Evolutionary conservation across 2,113 vertebrate genomes (phyloP), one percentile per base, ranked within the genome.

Genomic region (Carassius carassius): DNA sequence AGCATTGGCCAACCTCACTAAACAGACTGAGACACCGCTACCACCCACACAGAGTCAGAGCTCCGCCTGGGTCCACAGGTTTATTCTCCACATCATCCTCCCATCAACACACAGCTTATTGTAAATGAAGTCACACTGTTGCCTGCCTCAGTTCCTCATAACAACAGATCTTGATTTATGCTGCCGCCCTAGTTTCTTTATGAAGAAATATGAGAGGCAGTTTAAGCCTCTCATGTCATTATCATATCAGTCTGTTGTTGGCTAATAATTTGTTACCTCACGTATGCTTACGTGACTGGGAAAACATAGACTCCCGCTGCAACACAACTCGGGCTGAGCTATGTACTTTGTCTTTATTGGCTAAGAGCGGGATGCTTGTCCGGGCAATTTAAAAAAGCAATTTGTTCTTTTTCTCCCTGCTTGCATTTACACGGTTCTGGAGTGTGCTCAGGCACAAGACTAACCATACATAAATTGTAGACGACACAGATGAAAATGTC

Each of bases 321-420:
- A 58, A 41, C 51, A 8, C 78, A 49, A 54, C 78, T 75, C 56
- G 8, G 72, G 32, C 32, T 72, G 73, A 73, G 72, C 77, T 82
- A 62, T 78, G 84, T 78, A 75, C 88, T 89, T 89, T 87, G 86
- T 89, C 84, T 89, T 89, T 89, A 89, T 89, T 86, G 86, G 85
- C 78, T 87, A 84, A 78, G 78, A 87, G 74, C 82, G 65, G 63
- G 47, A 82, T 89, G 86, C 88, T 87, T 89, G 88, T 89, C 88
- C 49, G 32, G 82, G 84, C 86, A 87, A 89, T 89, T 89, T 87
- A 89, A 89, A 89, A 89, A 89, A 89, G 88, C 88, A 89, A 87
- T 87, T 87, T 89, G 86, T 89, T 86, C 86, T 89, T 86, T 85
- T 89, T 86, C 84, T 87, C 47, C 44, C 81, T 67, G 78, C 84